Conservation (phyloP, 2,888 invertebrate species). For the Hedychridium roseum region DNA sequence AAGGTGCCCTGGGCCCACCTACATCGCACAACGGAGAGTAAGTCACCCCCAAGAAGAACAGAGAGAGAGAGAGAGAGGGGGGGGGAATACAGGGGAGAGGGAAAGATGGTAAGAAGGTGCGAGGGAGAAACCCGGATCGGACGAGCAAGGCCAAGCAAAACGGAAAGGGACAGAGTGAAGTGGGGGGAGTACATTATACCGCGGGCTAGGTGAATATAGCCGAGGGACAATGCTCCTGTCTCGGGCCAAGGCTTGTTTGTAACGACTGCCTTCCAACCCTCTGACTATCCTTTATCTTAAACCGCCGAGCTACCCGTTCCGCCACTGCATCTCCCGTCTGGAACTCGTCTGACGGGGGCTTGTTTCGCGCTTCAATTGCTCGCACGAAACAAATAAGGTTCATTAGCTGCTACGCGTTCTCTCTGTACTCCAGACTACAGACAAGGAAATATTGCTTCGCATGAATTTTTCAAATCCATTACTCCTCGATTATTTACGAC, state of each 20-base stretch:
- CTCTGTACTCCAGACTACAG: too few relatives aligned
- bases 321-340: not conserved
- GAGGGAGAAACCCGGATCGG: not conserved
- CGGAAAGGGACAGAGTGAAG: not conserved
- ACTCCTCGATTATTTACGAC: too few relatives aligned
- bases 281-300: not conserved
- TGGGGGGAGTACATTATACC: slow-evolving; percentile 34
- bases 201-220: slow-evolving; percentile 27
- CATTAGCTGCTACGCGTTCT: too few relatives aligned
- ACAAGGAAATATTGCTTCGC: too few relatives aligned
- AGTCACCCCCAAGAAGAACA: too few relatives aligned
- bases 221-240: slow-evolving; percentile 42
- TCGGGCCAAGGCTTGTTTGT: slow-evolving; percentile 46
- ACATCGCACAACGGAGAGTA: not conserved
- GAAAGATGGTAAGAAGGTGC: not conserved
- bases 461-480: too few relatives aligned
- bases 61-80: slow-evolving; percentile 1
- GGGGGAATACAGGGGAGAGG: not conserved
- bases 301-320: not conserved
- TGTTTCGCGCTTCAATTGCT: too few relatives aligned
- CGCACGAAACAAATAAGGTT: too few relatives aligned
- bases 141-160: not conserved
- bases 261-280: slow-evolving; percentile 27
- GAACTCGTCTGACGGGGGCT: too few relatives aligned
- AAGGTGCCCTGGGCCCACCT: slow-evolving; percentile 21